These are phyloP conservation scores for Graptemys geographica DNA, from an alignment of 2,797 vertebrate species.

Conservation along the genomic window DNA sequence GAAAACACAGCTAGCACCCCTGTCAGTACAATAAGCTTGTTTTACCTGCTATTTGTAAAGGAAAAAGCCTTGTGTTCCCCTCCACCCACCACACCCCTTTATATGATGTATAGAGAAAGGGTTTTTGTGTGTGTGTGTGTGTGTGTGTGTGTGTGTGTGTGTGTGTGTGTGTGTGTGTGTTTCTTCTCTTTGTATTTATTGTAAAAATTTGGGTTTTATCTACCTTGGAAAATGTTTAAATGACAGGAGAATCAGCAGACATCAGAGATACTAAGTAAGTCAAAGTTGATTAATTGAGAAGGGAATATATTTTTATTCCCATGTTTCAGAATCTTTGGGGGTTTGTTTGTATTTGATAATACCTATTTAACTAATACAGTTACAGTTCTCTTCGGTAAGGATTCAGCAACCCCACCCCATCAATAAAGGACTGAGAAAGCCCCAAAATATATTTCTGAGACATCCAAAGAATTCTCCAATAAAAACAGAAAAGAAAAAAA, in stretches of 20 bases:
- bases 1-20: not conserved
- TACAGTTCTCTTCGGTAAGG: not conserved
- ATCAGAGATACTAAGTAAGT: not conserved
- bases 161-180: not conserved
- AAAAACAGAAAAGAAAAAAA: not conserved
- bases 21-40: not conserved
- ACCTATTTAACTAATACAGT: not conserved
- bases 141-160: not conserved
- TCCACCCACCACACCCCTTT: not conserved
- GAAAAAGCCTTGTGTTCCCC: not conserved
- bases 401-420: not conserved
- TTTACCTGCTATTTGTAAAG: not conserved
- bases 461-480: not conserved
- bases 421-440: not conserved
- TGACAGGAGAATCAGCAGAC: not conserved
- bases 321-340: not conserved
- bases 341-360: not conserved
- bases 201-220: not conserved
- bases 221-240: conserved; percentile 9
- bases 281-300: not conserved
- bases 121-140: not conserved
- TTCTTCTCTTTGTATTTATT: not conserved
- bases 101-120: not conserved
- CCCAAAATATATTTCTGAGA: not conserved
- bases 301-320: not conserved